Evolutionary conservation across 2,113 vertebrate genomes (phyloP).

Genomic region (Rattus rattus): DNA sequence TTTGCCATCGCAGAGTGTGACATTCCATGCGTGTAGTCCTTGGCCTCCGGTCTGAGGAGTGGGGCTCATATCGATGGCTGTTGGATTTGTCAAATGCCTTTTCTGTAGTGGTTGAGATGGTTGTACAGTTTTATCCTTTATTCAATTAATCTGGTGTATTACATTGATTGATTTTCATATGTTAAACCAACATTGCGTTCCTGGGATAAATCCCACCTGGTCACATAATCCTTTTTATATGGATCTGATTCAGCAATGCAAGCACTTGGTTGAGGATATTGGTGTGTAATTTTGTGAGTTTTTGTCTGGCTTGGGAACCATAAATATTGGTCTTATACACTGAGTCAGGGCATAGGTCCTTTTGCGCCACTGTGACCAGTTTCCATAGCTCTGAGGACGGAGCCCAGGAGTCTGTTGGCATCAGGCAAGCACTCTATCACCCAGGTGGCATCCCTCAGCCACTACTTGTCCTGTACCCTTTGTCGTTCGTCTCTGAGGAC

Average conservation of each 20-base stretch:
- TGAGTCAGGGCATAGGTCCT: background rate
- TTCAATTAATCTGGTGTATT: background rate
- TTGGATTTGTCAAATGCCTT: constrained; percentile 10
- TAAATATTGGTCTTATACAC: background rate
- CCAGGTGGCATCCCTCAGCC: too few species aligned
- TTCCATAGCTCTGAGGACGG: background rate
- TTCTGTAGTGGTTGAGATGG: background rate
- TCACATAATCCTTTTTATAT: constrained; percentile 44
- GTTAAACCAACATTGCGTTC: constrained; percentile 17
- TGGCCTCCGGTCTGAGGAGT: background rate
- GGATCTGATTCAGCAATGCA: constrained; percentile 4
- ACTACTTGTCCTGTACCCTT: background rate
- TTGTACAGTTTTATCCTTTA: background rate
- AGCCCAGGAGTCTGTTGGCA: background rate
- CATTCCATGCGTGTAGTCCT: background rate
- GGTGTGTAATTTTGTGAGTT: background rate
- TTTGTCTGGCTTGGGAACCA: constrained; percentile 22
- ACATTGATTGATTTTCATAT: constrained; percentile 15
- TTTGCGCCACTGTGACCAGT: background rate
- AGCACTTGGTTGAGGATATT: background rate
- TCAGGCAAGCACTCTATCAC: background rate
- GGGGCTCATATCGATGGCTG: background rate
- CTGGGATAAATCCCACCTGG: constrained; percentile 24
- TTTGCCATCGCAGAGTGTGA: background rate
- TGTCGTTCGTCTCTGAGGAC: background rate